Evolutionary conservation across 2,797 vertebrate species (phyloP).

Genomic region (Coregonus sp.): DNA sequence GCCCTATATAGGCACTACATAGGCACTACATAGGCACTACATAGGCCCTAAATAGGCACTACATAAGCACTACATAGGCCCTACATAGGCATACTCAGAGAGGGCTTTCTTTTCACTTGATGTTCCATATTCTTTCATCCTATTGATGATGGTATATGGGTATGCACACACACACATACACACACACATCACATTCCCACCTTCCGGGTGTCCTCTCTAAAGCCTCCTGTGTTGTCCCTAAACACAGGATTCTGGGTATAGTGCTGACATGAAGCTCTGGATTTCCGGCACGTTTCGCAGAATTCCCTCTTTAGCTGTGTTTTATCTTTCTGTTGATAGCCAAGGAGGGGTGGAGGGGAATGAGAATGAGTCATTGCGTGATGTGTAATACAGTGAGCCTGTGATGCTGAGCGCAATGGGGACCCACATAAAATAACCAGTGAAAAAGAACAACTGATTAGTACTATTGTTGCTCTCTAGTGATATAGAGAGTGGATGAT

Average conservation of each 20-base stretch:
- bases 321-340: neutral
- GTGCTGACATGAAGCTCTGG: neutral
- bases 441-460: neutral
- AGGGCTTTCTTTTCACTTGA: too few species aligned
- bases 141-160: neutral
- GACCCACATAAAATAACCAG: neutral
- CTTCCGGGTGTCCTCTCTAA: conserved; percentile 8
- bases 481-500: neutral
- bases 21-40: too few species aligned
- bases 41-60: too few species aligned
- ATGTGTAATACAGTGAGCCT: neutral
- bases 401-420: neutral
- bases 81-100: too few species aligned
- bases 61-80: too few species aligned
- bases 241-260: neutral
- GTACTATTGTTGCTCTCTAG: neutral
- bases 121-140: neutral
- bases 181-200: conserved; percentile 25
- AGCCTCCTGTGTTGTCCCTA: neutral
- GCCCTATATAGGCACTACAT: too few species aligned
- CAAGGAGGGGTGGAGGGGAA: neutral
- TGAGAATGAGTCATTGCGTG: neutral
- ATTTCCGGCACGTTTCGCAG: neutral
- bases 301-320: neutral
- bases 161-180: conserved; percentile 6